Percentiles rank a stretch among this genome's conserved stretches.
Conservation (phyloP, 1,140 invertebrate genomes). For the Phortica variegata region DNA sequence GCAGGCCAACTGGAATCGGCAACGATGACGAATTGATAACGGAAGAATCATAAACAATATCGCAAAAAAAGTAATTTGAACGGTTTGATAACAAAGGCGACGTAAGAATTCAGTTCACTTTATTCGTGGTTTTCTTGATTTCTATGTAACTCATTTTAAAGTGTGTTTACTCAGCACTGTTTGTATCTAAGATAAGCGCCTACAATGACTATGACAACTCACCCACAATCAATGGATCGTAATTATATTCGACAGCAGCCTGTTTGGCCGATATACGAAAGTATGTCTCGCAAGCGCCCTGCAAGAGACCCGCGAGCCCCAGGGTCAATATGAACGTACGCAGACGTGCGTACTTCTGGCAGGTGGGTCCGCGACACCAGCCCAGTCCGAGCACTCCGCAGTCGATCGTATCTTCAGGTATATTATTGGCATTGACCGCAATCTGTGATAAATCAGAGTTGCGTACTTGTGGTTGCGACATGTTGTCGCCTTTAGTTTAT, state of each 20-base stretch:
- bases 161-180: background rate
- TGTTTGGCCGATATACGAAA: conserved; percentile 62
- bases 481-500: conserved; percentile 14
- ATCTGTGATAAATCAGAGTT: conserved; percentile 46
- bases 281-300: conserved; percentile 62
- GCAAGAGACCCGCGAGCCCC: conserved; percentile 59
- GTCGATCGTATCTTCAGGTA: conserved; percentile 61
- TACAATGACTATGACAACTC: conserved; percentile 29
- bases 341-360: conserved; percentile 63
- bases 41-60: conserved; percentile 38
- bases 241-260: conserved; percentile 59
- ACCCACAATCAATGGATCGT: conserved; percentile 60
- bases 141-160: background rate
- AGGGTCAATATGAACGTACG: conserved; percentile 60
- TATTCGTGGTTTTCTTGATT: background rate
- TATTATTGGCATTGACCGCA: conserved; percentile 46
- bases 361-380: conserved; percentile 59
- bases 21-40: background rate
- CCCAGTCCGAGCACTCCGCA: conserved; percentile 63
- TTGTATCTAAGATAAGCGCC: conserved; percentile 23
- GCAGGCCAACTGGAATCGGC: too few relatives aligned
- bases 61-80: conserved; percentile 48
- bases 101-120: conserved; percentile 28
- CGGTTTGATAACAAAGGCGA: too few relatives aligned
- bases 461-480: conserved; percentile 37